These are phyloP conservation scores for Platalea minor DNA, from an alignment of 2,797 vertebrate species.

Conservation along the genomic window DNA sequence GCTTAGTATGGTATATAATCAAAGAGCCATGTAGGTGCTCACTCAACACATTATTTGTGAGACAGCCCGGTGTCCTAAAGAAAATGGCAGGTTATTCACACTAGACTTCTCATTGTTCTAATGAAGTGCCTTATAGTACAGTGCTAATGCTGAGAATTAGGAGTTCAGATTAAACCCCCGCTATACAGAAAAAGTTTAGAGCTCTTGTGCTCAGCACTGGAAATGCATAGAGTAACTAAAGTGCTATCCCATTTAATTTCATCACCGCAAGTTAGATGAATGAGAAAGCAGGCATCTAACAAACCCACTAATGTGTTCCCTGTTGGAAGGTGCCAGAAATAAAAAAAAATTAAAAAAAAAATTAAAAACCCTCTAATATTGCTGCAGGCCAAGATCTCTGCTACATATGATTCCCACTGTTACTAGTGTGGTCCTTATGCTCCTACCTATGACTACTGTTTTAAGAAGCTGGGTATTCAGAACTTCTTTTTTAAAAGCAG, in stretches of 20 bases:
- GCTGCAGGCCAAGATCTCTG: background rate
- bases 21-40: background rate
- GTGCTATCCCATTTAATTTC: background rate
- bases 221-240: background rate
- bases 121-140: background rate
- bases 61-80: background rate
- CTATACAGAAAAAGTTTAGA: background rate
- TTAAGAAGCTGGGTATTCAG: background rate
- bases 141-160: background rate
- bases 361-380: background rate
- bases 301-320: background rate
- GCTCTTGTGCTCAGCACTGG: background rate
- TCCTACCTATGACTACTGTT: background rate
- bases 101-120: background rate
- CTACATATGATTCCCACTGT: background rate
- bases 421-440: background rate
- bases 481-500: background rate
- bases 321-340: background rate
- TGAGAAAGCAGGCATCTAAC: background rate
- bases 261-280: background rate
- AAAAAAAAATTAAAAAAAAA: background rate
- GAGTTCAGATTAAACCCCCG: background rate
- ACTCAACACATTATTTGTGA: background rate
- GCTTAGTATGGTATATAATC: background rate
- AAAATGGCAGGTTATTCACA: constrained; percentile 5